phyloP scores from a whole-genome alignment of 2,797 vertebrate species.

The Lepilemur ruficaudatus region DNA sequence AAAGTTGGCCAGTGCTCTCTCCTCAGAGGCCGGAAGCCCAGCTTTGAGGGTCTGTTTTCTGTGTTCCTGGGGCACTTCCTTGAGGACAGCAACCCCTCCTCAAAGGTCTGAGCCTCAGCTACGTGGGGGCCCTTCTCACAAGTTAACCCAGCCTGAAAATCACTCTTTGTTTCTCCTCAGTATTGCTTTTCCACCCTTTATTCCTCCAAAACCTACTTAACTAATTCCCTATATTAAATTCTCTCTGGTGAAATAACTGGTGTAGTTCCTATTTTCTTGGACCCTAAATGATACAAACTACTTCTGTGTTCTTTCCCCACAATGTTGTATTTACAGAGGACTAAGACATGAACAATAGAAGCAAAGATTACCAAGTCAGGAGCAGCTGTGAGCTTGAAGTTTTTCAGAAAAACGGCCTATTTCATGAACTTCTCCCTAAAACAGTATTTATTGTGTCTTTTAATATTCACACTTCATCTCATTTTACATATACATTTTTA shows the following conservation, averaged over 20 bases:
- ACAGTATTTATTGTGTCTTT: not conserved
- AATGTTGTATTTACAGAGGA: not conserved
- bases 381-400: not conserved
- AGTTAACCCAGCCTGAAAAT: not conserved
- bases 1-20: not conserved
- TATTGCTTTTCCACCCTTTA: not conserved
- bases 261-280: not conserved
- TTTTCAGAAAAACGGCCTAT: not conserved
- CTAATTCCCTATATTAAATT: not conserved
- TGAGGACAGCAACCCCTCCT: not conserved
- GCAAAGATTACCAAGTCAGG: not conserved
- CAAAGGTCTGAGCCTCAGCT: not conserved
- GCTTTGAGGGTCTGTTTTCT: not conserved
- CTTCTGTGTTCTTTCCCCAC: not conserved
- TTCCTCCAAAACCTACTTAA: not conserved
- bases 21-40: not conserved
- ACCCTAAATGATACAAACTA: not conserved
- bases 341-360: not conserved
- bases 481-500: not conserved
- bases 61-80: not conserved
- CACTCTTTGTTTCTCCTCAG: not conserved
- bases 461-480: conserved; percentile 1
- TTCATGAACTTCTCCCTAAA: conserved; percentile 6
- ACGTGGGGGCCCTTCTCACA: not conserved
- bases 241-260: not conserved